Evolutionary conservation across 2,113 vertebrate genomes (phyloP), one percentile per base, ranked within the genome.

Genomic region (Sebastes fasciatus): DNA sequence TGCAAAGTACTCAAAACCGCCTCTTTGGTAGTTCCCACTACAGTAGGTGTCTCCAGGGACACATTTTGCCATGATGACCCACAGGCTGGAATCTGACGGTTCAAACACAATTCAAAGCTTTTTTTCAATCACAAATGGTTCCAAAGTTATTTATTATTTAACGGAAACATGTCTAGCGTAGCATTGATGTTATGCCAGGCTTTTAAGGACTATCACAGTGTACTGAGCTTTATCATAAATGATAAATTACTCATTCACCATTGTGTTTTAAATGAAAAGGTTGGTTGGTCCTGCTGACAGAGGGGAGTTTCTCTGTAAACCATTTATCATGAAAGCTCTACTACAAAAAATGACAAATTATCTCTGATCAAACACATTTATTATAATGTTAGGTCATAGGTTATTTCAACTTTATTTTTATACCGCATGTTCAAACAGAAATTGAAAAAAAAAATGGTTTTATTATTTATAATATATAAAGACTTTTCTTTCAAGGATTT

Each of bases 201-300:
- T 34, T 34, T 34, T 34, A 34, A 34, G 34, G 34, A 34, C 34
- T 34, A 34, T 34, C 34, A 34, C 45, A 81, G n/a, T 13, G 21
- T 57, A 42, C 26, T 64, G 42, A 8, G 6, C 46, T 77, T 78
- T 57, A 67, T 62, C 62, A 49, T 51, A 49, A 14, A 63, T 62
- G 49, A 84, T 74, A 12, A 43, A 73, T 21, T 63, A 23, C 55
- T 63, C 34, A 21, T 45, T 45, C 61, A 48, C 4, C 46, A 17
- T 34, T 63, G 48, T 43, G 23, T 69, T 52, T 16, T 46, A 4
- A n/a, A 17, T 23, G 23, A 64, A 81, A 77, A 69, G n/a, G 5
- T 67, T 6, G 8, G 49, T 19, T 46, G 51, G 6, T n/a, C 34
- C 1, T 48, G n/a, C 26, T n/a, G 9, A 23, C 48, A 79, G 34